Evolutionary conservation across 1,140 invertebrate genomes (phyloP).

Genomic region (Caenorhabditis brenneri): DNA sequence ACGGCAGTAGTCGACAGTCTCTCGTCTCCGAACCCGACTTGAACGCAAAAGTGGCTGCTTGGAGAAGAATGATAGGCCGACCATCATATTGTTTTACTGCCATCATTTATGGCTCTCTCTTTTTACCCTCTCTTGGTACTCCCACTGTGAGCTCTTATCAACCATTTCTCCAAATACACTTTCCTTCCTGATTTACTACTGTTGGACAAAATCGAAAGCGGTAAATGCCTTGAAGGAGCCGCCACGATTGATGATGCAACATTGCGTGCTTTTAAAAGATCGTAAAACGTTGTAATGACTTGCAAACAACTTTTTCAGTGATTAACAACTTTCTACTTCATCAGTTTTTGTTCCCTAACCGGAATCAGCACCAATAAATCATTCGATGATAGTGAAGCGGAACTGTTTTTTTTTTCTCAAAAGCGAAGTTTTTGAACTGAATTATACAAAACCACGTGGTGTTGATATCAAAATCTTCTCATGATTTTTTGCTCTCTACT

Average conservation of each 20-base stretch:
- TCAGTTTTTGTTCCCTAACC: not conserved
- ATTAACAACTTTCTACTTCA: not conserved
- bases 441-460: not conserved
- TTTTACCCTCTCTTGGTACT: not conserved
- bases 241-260: conserved; percentile 24
- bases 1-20: not conserved
- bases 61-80: conserved; percentile 29
- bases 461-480: not conserved
- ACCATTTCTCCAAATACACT: not conserved
- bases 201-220: not conserved
- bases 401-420: not conserved
- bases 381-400: not conserved
- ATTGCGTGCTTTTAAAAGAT: conserved; percentile 6
- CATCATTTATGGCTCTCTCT: conserved; percentile 24
- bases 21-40: conserved; percentile 2
- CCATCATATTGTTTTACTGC: conserved; percentile 26
- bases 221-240: not conserved
- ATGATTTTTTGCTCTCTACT: conserved; percentile 30
- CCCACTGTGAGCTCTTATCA: not conserved
- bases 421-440: not conserved
- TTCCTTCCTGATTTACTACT: conserved; percentile 25
- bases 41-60: not conserved
- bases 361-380: not conserved
- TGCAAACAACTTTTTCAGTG: not conserved
- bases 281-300: not conserved